Base-by-base conservation (phyloP, 1,140 invertebrate species). In the Listronotus oregonensis region DNA sequence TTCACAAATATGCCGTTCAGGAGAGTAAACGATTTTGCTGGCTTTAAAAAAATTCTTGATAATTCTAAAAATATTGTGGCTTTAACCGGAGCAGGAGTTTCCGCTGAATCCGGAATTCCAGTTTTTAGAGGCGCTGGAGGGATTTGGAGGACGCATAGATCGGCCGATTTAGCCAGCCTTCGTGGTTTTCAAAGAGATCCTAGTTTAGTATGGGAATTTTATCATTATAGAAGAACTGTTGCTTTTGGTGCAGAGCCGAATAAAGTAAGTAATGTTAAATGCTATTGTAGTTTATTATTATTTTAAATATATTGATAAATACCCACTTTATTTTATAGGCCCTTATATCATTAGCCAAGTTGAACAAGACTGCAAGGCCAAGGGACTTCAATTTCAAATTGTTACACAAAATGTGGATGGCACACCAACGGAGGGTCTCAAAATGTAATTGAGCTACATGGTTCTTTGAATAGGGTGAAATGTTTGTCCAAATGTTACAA, bases 371-470 rank as follows among this genome's bases (percentile, higher is more conserved):
- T 80, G 88, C 9, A 73, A 79, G 66, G 74, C 80, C 18, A 79
- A 88, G 72, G 86, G 85, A 3, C 85, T 86, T 69, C 79, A 78
- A 47, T 84, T 93, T 55, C 86, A 84, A 34, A 82, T 95, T 1
- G 86, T 97, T 37, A 97, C 95, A 1, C 95, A 97, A 80, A 98
- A 98, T 85, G 92, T 97, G 49, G 96, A 97, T 82, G 90, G 90
- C 46, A 11, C 95, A 97, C 82, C 82, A 82, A 60, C 86, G 84
- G 95, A 14, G 95, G 95, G 3, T 89, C 91, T 14, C 81, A 86
- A 67, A 86, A 92, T 72, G 79, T 97, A 3, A 82, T 95, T 11
- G 94, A 97, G 79, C 83, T 98, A n/a, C 95, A 98, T 83, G 95
- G 89, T 17, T 91, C 89, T 65, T 80, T 96, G 8, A 94, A 88